Conservation (phyloP, 2,888 invertebrate genomes). For the Drosophila borborema region DNA sequence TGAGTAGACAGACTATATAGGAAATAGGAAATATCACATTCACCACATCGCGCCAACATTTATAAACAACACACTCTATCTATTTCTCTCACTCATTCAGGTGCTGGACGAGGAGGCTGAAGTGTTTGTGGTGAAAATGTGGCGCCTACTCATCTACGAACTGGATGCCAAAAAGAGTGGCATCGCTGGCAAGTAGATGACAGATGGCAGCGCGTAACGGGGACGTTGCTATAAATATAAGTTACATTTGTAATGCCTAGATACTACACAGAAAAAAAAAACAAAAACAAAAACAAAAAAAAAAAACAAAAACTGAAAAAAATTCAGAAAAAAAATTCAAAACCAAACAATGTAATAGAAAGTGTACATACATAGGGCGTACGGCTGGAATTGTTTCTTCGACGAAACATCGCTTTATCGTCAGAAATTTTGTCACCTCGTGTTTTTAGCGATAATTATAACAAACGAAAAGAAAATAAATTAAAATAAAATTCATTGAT, state of each 20-base stretch:
- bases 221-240: conserved; percentile 57
- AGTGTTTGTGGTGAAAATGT: conserved; percentile 99
- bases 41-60: neutral
- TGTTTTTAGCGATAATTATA: conserved; percentile 49
- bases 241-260: conserved; percentile 56
- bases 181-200: conserved; percentile 85
- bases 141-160: conserved; percentile 99
- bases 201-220: neutral
- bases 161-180: conserved; percentile 99
- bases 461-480: conserved; percentile 20
- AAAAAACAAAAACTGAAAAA: neutral
- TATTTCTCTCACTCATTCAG: conserved; percentile 86
- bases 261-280: conserved; percentile 30
- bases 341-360: conserved; percentile 27
- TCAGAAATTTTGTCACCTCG: conserved; percentile 34
- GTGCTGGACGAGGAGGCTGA: conserved; percentile 99
- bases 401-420: conserved; percentile 15
- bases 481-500: conserved; percentile 36
- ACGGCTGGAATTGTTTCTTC: conserved; percentile 35
- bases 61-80: conserved; percentile 1
- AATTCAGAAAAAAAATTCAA: neutral
- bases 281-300: conserved; percentile 3
- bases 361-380: conserved; percentile 50
- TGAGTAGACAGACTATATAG: conserved; percentile 84
- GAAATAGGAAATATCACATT: neutral